Evolutionary conservation across 92 coral and sea anemone species (phyloP).

Genomic region (Heteractis magnifica): DNA sequence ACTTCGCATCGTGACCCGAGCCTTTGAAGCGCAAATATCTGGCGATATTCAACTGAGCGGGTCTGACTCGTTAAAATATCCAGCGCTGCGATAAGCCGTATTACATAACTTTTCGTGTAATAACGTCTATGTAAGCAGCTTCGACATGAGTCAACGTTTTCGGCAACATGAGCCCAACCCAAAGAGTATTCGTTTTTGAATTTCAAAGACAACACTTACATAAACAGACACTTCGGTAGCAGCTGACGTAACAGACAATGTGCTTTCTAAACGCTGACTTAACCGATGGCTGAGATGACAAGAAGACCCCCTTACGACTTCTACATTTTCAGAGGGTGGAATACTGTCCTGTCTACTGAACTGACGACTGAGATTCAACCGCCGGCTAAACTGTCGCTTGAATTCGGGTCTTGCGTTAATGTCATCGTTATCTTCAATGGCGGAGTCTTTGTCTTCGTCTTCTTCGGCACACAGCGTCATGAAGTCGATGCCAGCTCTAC

Average conservation of each 20-base stretch:
- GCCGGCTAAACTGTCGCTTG: conserved; percentile 51
- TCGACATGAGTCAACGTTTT: no score
- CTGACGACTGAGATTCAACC: conserved; percentile 40
- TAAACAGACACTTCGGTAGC: conserved; percentile 72
- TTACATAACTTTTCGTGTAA: no score
- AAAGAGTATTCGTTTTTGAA: background rate
- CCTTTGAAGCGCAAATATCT: no score
- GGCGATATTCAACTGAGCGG: no score
- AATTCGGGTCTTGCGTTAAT: conserved; percentile 33
- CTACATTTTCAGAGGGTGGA: conserved; percentile 21
- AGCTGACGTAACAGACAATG: conserved; percentile 61
- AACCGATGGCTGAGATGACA: conserved; percentile 51
- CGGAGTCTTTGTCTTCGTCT: conserved; percentile 67
- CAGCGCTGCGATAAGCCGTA: no score
- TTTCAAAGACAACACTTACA: conserved; percentile 39
- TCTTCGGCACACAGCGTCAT: conserved; percentile 67
- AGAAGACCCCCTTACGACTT: conserved; percentile 11
- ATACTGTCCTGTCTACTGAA: conserved; percentile 68
- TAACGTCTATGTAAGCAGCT: no score
- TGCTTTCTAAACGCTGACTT: conserved; percentile 62
- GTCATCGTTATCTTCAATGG: conserved; percentile 65
- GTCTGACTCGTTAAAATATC: no score
- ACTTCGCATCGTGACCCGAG: no score
- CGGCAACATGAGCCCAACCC: no score
- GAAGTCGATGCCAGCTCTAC: conserved; percentile 74